These are phyloP conservation scores for Selene dorsalis DNA, from an alignment of 2,797 vertebrate species.

Conservation along the genomic window DNA sequence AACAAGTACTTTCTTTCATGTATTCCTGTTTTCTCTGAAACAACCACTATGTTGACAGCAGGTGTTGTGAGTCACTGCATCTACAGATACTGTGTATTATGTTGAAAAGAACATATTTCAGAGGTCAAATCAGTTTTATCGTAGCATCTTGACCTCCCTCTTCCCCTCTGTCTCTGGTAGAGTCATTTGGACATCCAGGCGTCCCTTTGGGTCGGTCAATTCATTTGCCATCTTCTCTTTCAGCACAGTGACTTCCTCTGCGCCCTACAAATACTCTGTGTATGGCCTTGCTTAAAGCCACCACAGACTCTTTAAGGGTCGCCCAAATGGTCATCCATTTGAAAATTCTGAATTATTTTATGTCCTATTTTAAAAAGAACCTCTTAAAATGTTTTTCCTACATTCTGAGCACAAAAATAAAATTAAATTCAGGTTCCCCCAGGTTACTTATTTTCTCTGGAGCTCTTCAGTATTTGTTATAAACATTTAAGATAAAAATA, in stretches of 20 bases:
- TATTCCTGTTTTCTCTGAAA: slow-evolving; percentile 32
- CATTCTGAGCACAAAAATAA: slow-evolving; percentile 7
- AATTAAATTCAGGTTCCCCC: slow-evolving; percentile 9
- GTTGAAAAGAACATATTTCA: slow-evolving; percentile 47
- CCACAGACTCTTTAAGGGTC: slow-evolving; percentile 12
- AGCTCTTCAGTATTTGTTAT: slow-evolving; percentile 10
- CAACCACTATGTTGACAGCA: slow-evolving; percentile 25
- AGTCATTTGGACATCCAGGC: slow-evolving; percentile 59
- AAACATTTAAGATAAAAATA: slow-evolving; percentile 7
- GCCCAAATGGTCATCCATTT: slow-evolving; percentile 17
- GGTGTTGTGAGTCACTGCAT: slow-evolving; percentile 29
- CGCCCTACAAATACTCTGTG: slow-evolving; percentile 37
- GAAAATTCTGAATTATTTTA: slow-evolving; percentile 3
- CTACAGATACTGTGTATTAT: slow-evolving; percentile 34
- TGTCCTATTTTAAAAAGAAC: slow-evolving; percentile 20
- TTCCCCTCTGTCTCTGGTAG: slow-evolving; percentile 52
- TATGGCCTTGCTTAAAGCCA: slow-evolving; percentile 25
- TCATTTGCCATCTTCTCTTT: slow-evolving; percentile 64
- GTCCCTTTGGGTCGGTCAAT: slow-evolving; percentile 51
- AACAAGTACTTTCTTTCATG: slow-evolving; percentile 40
- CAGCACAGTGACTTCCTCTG: slow-evolving; percentile 42
- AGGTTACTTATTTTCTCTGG: slow-evolving; percentile 3
- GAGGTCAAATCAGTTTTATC: slow-evolving; percentile 56
- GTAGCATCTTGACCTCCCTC: slow-evolving; percentile 42
- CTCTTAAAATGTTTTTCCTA: not conserved